Evolutionary conservation across 2,888 invertebrate genomes (phyloP), one percentile per base, ranked within the genome.

Genomic region (Limnephilus rhombicus): DNA sequence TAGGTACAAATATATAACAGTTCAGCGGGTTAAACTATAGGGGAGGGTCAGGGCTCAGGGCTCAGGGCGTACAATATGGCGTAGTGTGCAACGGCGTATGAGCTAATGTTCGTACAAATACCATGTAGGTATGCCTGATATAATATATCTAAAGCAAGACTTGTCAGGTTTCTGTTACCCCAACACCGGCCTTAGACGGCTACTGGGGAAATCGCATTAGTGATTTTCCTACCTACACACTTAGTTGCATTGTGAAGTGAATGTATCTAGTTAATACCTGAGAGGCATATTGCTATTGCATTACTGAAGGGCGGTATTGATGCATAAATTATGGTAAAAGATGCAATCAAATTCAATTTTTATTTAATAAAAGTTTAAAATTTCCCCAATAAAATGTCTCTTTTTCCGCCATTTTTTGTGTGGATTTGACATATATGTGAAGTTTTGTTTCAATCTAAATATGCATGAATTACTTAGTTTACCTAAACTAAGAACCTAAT

Each of bases 201-300:
- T 68, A 45, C 49, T 53, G 80, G 86, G 92, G 34, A 93, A 93
- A 93, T 93, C 93, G 91, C 93, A 93, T 93, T 93, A 93, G 90
- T 91, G 93, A 93, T 93, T 93, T 93, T 90, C 92, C 90, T 45
- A 89, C 90, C 34, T 90, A 81, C 41, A 34, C 13, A 53, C 53
- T 7, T n/a, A 85, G 34, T 31, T 82, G 34, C 82, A 82, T 82
- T 31, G 24, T 49, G 53, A 18, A 53, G 53, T 68, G 9, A 68
- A n/a, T 24, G n/a, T 68, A n/a, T 2, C 24, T 68, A 68, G 24
- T 12, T 45, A 45, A 45, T 7, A 53, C 18, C 5, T 18, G 24
- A 68, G 7, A 68, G 9, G 9, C n/a, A 68, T 2, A n/a, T 68
- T 68, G 68, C 68, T 68, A 9, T 68, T 68, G 24, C 24, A 24